Evolutionary conservation across 2,113 vertebrate species (phyloP), one percentile per base, ranked within the genome.

Genomic region (Albula glossodonta): DNA sequence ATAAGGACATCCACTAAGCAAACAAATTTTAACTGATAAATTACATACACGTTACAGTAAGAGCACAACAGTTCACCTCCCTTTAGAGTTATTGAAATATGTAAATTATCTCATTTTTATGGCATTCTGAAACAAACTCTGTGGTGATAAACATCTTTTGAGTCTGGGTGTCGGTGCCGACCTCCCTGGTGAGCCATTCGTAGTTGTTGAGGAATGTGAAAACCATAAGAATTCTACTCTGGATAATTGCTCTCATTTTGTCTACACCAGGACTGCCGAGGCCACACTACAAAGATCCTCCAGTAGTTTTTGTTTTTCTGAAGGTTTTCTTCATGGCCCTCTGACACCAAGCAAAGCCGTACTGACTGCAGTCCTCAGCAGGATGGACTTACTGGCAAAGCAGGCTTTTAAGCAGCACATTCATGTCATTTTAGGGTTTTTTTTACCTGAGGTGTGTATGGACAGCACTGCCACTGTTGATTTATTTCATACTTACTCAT

Each of bases 261-360:
- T 91, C 92, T 90, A 80, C 84, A 87, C 78, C 86, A 87, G 87
- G 91, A 89, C 87, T 90, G 85, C 83, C 82, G 89, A 89, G 82
- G 87, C 85, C 86, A 52, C 88, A 85, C 56, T 83, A 90, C 89
- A 93, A 88, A 49, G 41, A 77, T 48, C 81, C 77, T 88, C n/a
- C 84, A 53, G 90, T 48, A 52, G 49, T 84, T 25, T 63, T 83
- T 66, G 19, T 41, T 31, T 82, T 31, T 11, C 49, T n/a, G 78
- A 80, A 82, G 80, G 52, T 51, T 51, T 60, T 22, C 77, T 78
- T 56, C 78, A 56, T 31, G n/a, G 8, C 49, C 8, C 19, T 78
- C 56, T 19, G 48, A 51, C 53, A 63, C 19, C 2, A 6, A 48
- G 84, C 78, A 81, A 48, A 19, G 57, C 49, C 31, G 12, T 2